Conservation (phyloP, 2,888 invertebrate genomes). For the Polymixis lichenea region DNA sequence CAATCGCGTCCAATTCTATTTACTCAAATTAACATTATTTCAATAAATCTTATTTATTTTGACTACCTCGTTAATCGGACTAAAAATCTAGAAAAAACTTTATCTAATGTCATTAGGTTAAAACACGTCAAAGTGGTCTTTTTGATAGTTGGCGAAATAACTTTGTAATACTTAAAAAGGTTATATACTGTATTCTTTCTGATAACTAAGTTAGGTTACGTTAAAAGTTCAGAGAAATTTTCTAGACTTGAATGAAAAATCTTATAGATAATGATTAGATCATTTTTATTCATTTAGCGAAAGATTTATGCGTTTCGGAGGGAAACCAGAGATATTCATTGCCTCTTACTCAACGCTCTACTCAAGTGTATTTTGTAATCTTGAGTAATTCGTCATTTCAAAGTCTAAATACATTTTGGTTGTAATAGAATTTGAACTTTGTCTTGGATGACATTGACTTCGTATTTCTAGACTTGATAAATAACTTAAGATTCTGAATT, state of each 20-base stretch:
- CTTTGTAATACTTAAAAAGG: conserved; percentile 28
- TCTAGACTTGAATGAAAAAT: conserved; percentile 33
- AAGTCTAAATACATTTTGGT: neutral
- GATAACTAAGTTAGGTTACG: conserved; percentile 12
- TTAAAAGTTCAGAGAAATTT: conserved; percentile 29
- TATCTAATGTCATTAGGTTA: conserved; percentile 48
- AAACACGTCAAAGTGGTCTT: conserved; percentile 35
- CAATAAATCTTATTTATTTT: conserved; percentile 48
- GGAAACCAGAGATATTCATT: neutral
- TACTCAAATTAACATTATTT: conserved; percentile 45
- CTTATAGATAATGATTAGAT: neutral
- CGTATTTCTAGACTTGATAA: conserved; percentile 9
- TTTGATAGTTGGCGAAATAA: conserved; percentile 31
- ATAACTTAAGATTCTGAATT: conserved; percentile 16
- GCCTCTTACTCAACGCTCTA: neutral
- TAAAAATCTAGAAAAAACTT: conserved; percentile 41
- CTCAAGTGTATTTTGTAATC: conserved; percentile 1
- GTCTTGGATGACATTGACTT: neutral
- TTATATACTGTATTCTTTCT: conserved; percentile 34
- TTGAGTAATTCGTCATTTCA: neutral
- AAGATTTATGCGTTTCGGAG: neutral
- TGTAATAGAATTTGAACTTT: conserved; percentile 3
- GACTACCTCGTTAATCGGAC: conserved; percentile 54
- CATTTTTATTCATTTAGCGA: neutral
- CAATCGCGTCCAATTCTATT: conserved; percentile 50